Conservation (phyloP, 2,797 vertebrate species). For the Buphagus erythrorhynchus region DNA sequence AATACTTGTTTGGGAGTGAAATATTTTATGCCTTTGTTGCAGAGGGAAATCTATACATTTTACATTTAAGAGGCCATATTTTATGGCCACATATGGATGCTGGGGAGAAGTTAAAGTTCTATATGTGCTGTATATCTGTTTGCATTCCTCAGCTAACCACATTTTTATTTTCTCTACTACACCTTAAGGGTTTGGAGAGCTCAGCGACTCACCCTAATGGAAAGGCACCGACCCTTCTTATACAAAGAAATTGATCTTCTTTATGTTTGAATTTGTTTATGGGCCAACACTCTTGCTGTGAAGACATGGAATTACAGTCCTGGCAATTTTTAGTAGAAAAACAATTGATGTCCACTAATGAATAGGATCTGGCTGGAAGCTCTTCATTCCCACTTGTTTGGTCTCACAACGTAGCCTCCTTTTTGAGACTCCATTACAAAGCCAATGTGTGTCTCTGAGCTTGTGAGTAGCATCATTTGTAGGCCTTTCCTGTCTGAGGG, state of each 20-base stretch:
- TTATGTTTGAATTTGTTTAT: constrained; percentile 54
- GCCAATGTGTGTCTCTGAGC: neutral
- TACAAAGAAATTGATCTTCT: constrained; percentile 48
- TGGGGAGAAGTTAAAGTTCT: neutral
- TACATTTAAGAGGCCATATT: neutral
- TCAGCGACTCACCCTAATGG: constrained; percentile 18
- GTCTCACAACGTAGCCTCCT: neutral
- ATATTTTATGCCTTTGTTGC: constrained; percentile 66
- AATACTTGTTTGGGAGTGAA: constrained; percentile 52
- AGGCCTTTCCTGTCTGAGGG: neutral
- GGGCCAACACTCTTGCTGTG: neutral
- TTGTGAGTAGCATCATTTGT: neutral
- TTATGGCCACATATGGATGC: constrained; percentile 22
- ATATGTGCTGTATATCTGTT: neutral
- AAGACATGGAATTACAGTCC: neutral
- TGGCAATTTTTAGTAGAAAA: neutral
- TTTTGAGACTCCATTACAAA: neutral
- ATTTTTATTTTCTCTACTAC: constrained; percentile 53
- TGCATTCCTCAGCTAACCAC: constrained; percentile 43
- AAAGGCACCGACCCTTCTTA: constrained; percentile 11
- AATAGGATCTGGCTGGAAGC: neutral
- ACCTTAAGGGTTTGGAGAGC: constrained; percentile 55
- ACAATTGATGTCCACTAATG: neutral
- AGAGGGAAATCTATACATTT: constrained; percentile 55
- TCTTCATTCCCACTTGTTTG: neutral